These are phyloP conservation scores for Heliconius himera DNA, from an alignment of 1,140 invertebrate genomes.

Conservation along the genomic window DNA sequence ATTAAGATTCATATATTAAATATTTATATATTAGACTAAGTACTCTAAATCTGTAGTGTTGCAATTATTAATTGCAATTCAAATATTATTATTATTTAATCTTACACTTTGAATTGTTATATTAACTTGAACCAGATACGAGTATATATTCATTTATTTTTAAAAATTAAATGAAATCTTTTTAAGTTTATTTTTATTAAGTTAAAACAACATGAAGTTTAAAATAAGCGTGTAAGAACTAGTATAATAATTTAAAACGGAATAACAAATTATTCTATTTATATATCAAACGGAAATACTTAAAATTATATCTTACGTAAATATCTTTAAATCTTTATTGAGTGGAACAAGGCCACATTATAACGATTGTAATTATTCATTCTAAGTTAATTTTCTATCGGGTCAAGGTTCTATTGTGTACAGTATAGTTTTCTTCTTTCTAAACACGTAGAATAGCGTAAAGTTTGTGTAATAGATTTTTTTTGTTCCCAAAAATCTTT, in stretches of 20 bases:
- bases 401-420: conserved; percentile 19
- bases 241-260: neutral
- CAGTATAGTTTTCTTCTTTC: conserved; percentile 12
- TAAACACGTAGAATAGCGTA: neutral
- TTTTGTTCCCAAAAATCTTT: neutral
- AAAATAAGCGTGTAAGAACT: too few species aligned
- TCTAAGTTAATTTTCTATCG: conserved; percentile 22
- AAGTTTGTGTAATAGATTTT: neutral
- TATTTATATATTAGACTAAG: neutral
- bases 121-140: too few species aligned
- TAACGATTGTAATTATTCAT: conserved; percentile 19
- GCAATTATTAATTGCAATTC: too few species aligned
- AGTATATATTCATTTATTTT: too few species aligned
- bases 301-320: conserved; percentile 1
- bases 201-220: neutral
- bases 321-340: conserved; percentile 10
- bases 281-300: conserved; percentile 13
- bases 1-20: neutral
- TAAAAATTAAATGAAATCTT: too few species aligned
- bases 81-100: too few species aligned
- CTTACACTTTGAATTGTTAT: too few species aligned
- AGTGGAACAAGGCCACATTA: conserved; percentile 14
- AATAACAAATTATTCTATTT: conserved; percentile 1
- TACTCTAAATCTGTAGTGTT: too few species aligned
- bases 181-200: neutral